Evolutionary conservation across 2,113 vertebrate species (phyloP).

Genomic region (Benitochromis conjunctus): DNA sequence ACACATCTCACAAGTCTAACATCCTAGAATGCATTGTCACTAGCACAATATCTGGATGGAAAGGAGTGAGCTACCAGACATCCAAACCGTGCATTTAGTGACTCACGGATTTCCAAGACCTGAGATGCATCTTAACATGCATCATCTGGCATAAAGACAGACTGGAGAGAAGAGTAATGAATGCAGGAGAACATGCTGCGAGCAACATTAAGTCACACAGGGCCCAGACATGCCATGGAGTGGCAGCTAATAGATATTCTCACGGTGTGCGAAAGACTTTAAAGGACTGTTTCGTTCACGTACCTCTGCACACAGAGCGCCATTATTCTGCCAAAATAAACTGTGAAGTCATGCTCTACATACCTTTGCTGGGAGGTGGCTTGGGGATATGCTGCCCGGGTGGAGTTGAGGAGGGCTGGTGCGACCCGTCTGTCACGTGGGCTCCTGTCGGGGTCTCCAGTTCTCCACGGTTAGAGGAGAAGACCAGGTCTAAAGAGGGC

Average conservation of each 20-base stretch:
- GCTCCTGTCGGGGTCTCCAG: conserved; percentile 81
- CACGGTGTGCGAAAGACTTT: not conserved
- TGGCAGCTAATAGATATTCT: not conserved
- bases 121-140: not conserved
- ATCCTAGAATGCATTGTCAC: not conserved
- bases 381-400: conserved; percentile 76
- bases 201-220: not conserved
- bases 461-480: conserved; percentile 96
- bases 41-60: not conserved
- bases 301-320: not conserved
- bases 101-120: not conserved
- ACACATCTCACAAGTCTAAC: not conserved
- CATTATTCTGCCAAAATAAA: not conserved
- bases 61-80: not conserved
- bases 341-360: not conserved
- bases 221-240: not conserved
- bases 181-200: not conserved
- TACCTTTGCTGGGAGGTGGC: conserved; percentile 82
- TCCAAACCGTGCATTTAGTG: not conserved
- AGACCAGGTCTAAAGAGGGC: conserved; percentile 94
- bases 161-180: conserved; percentile 1
- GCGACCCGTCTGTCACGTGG: conserved; percentile 73
- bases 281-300: not conserved
- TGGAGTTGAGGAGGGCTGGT: conserved; percentile 67
- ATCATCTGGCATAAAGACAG: not conserved